Percentiles rank a stretch among this genome's conserved stretches.
phyloP scores from a whole-genome alignment of 2,797 vertebrate genomes.

The Erithacus rubecula region DNA sequence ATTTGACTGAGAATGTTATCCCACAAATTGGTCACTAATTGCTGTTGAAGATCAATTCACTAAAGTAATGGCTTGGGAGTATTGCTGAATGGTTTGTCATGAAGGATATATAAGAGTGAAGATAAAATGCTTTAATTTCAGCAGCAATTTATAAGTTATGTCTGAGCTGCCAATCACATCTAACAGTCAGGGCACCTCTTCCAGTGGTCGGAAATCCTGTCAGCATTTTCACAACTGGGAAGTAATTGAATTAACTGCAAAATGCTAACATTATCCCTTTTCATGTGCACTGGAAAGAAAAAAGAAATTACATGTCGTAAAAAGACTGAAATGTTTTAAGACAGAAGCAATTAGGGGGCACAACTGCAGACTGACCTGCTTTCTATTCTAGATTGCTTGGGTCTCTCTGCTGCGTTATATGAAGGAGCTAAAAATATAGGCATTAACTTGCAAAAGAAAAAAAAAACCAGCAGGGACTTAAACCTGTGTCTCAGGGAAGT shows the following conservation, averaged over 20 bases:
- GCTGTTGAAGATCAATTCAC: conserved; percentile 42
- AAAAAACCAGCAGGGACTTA: not conserved
- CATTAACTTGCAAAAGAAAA: not conserved
- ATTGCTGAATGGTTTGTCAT: not conserved
- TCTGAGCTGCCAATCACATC: conserved; percentile 56
- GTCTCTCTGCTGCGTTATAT: not conserved
- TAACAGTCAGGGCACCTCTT: conserved; percentile 11
- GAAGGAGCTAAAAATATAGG: not conserved
- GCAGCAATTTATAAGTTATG: conserved; percentile 44
- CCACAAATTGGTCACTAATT: conserved; percentile 44
- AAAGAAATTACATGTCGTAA: not conserved
- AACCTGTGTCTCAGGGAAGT: not conserved
- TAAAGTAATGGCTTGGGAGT: conserved; percentile 28
- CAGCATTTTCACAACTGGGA: conserved; percentile 63
- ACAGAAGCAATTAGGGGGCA: conserved; percentile 46
- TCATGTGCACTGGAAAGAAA: conserved; percentile 45
- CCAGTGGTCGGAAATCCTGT: conserved; percentile 53
- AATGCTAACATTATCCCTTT: conserved; percentile 59
- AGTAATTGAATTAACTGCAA: conserved; percentile 70
- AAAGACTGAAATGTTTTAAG: conserved; percentile 58
- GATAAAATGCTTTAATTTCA: conserved; percentile 45
- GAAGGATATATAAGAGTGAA: not conserved
- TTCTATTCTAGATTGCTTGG: not conserved
- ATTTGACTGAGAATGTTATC: conserved; percentile 32
- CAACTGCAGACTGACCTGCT: not conserved